These are phyloP conservation scores for Elysia crispata DNA, from an alignment of 2,888 invertebrate genomes.

Conservation along the genomic window DNA sequence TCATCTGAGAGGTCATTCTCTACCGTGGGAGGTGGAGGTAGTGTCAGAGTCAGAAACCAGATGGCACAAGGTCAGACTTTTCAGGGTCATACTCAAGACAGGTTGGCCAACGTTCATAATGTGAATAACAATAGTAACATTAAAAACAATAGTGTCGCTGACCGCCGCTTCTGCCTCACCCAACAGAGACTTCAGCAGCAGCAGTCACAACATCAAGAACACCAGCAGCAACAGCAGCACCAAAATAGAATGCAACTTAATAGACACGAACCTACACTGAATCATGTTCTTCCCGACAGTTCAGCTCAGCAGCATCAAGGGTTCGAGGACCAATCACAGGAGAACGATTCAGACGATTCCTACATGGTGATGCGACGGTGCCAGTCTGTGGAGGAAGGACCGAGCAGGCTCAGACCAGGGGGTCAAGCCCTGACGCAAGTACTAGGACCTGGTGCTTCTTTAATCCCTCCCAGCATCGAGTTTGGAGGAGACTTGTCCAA, in stretches of 20 bases:
- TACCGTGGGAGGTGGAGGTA: neutral
- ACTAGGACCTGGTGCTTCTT: neutral
- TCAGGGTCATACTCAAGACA: neutral
- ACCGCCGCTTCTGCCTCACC: no score
- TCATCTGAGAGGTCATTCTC: conserved; percentile 40
- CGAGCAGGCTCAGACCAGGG: neutral
- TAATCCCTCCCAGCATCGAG: neutral
- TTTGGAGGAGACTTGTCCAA: neutral
- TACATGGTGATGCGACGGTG: conserved; percentile 32
- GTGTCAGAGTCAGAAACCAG: neutral
- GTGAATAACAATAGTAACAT: neutral
- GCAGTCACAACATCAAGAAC: neutral
- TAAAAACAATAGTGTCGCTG: neutral
- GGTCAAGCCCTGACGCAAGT: neutral
- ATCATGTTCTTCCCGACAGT: neutral
- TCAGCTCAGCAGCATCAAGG: conserved; percentile 20
- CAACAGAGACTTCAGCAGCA: no score
- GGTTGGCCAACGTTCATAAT: neutral
- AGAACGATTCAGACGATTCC: neutral
- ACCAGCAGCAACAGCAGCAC: neutral
- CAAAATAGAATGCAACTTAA: no score
- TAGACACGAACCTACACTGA: neutral
- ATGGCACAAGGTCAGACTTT: neutral
- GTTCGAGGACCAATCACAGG: neutral
- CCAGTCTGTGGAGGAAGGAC: conserved; percentile 42